Conservation (phyloP, 2,113 vertebrate species). For the Pleuronectes platessa region DNA sequence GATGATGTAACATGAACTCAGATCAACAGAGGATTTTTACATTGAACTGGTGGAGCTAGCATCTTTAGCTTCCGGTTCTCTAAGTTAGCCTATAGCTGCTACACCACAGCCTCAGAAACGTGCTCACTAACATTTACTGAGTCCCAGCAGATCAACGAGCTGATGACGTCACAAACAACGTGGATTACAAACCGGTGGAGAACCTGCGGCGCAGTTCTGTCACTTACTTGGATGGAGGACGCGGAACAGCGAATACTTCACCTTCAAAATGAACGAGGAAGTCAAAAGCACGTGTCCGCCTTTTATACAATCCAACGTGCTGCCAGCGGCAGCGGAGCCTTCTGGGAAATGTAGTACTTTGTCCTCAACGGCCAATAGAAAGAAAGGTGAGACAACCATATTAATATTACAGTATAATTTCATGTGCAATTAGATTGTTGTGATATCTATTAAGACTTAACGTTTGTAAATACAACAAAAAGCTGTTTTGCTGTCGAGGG, state of each 20-base stretch:
- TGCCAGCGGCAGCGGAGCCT: accelerated
- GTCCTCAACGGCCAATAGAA: no score
- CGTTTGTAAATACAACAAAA: no score
- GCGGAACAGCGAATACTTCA: slow-evolving; percentile 11
- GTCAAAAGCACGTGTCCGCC: neutral
- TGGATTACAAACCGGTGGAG: accelerated
- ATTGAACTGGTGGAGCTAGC: no score
- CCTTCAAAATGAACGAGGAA: slow-evolving; percentile 58
- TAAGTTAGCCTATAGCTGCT: no score
- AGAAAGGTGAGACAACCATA: no score
- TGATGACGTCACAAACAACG: neutral
- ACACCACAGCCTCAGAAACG: neutral
- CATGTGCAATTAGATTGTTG: neutral
- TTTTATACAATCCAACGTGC: slow-evolving; percentile 40
- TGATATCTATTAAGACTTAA: neutral
- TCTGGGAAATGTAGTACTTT: slow-evolving; percentile 66
- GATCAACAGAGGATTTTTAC: no score
- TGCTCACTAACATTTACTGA: no score
- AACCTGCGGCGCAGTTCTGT: accelerated
- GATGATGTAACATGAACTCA: neutral
- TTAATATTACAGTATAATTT: no score
- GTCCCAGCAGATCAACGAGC: neutral
- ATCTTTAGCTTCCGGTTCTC: no score
- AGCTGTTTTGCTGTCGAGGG: no score
- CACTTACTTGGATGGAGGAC: slow-evolving; percentile 37